A percentile compares a stretch with the other conserved stretches of the same genome.
These are phyloP conservation scores for Noctilio leporinus DNA, from an alignment of 2,113 vertebrate species.

Conservation along the genomic window DNA sequence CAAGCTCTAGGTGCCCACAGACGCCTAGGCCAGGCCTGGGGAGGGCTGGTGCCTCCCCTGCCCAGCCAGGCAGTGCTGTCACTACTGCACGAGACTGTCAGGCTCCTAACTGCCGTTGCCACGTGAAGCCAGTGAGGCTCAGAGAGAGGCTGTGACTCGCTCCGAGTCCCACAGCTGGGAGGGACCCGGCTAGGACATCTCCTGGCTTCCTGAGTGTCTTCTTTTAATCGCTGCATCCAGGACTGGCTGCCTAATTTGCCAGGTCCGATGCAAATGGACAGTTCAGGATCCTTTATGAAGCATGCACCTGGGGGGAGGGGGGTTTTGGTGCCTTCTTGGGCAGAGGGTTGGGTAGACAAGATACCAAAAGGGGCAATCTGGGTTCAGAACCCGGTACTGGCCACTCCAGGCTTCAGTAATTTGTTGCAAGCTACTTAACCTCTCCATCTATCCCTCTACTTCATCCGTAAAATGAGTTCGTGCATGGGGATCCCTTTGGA, in stretches of 20 bases:
- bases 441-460: neutral
- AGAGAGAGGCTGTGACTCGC: neutral
- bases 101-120: rapidly evolving
- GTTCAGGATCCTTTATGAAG: neutral
- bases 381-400: neutral
- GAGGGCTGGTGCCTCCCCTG: neutral
- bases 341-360: neutral
- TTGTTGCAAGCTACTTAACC: neutral
- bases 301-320: neutral
- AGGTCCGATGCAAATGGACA: neutral
- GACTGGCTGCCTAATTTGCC: neutral
- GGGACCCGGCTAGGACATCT: neutral
- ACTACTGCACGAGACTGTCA: rapidly evolving
- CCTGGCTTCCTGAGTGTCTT: neutral
- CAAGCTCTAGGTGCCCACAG: constrained; percentile 29
- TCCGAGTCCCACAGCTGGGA: neutral
- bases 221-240: neutral
- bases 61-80: neutral
- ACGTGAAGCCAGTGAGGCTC: neutral
- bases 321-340: neutral
- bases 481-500: neutral
- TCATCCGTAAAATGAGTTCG: neutral
- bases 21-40: constrained; percentile 15
- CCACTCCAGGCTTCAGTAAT: neutral
- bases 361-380: neutral